phyloP scores from a whole-genome alignment of 2,888 invertebrate species.

The Tachina fera region DNA sequence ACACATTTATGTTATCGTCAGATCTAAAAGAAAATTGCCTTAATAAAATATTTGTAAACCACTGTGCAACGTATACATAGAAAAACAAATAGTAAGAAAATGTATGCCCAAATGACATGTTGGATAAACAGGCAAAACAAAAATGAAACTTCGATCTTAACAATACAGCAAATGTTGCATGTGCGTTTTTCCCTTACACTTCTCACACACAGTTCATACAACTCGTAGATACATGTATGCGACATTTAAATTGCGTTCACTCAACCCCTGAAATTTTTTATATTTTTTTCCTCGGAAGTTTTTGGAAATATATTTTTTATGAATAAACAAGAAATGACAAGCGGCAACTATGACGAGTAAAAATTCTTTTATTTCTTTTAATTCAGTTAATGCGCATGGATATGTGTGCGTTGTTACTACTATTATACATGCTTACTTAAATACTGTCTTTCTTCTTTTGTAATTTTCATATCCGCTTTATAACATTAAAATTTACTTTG shows the following conservation, averaged over 20 bases:
- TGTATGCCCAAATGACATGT: conserved; percentile 17
- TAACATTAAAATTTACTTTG: conserved; percentile 67
- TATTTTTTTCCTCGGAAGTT: conserved; percentile 1
- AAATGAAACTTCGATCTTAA: conserved; percentile 28
- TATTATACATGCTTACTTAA: neutral
- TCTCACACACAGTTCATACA: neutral
- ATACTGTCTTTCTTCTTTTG: conserved; percentile 19
- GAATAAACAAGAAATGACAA: conserved; percentile 50
- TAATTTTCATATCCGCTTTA: conserved; percentile 64
- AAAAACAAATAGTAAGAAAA: neutral
- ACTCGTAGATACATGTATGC: conserved; percentile 34
- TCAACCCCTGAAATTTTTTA: conserved; percentile 56
- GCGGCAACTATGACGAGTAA: conserved; percentile 67
- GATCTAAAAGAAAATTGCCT: too few species aligned
- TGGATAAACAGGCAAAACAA: conserved; percentile 3
- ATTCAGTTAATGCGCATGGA: conserved; percentile 9
- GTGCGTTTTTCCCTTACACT: conserved; percentile 30
- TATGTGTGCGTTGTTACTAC: conserved; percentile 19
- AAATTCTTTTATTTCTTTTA: conserved; percentile 53
- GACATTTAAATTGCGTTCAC: conserved; percentile 59
- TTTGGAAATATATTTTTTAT: conserved; percentile 28
- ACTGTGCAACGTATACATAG: neutral
- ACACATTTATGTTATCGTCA: too few species aligned
- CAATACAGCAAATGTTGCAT: conserved; percentile 60
- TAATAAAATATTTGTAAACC: neutral